phyloP scores from a whole-genome alignment of 37 sponge, comb jelly and placozoan species.

The Diacarnus erythraeanus region DNA sequence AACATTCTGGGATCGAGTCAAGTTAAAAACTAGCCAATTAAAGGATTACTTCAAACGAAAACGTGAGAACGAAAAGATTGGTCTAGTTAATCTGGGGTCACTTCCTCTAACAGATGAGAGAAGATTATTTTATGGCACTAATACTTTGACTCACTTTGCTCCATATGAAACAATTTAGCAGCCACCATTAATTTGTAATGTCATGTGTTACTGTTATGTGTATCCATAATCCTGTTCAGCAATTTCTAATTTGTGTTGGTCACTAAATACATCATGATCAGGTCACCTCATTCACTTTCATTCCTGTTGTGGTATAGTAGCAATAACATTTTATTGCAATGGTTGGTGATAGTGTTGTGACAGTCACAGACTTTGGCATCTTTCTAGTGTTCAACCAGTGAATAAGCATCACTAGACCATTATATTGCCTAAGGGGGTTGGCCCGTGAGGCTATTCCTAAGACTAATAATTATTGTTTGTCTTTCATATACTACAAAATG shows the following conservation, averaged over 20 bases:
- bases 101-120: neutral
- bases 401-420: too few relatives aligned
- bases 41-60: neutral
- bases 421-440: too few relatives aligned
- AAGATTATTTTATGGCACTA: neutral
- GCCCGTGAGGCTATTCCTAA: too few relatives aligned
- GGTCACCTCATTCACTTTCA: neutral
- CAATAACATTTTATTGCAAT: neutral
- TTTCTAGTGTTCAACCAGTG: neutral
- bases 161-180: slow-evolving; percentile 23
- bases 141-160: slow-evolving; percentile 23
- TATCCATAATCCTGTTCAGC: neutral
- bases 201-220: neutral
- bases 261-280: neutral
- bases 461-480: too few relatives aligned
- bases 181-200: neutral
- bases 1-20: slow-evolving; percentile 11
- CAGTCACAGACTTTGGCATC: neutral
- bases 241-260: neutral
- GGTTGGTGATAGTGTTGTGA: neutral
- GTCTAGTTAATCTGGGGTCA: slow-evolving; percentile 20
- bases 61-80: slow-evolving; percentile 8
- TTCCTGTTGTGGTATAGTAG: neutral
- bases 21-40: neutral
- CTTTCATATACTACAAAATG: too few relatives aligned